Evolutionary conservation across 2,113 vertebrate species (phyloP), one percentile per base, ranked within the genome.

Genomic region (Elephantulus edwardii): DNA sequence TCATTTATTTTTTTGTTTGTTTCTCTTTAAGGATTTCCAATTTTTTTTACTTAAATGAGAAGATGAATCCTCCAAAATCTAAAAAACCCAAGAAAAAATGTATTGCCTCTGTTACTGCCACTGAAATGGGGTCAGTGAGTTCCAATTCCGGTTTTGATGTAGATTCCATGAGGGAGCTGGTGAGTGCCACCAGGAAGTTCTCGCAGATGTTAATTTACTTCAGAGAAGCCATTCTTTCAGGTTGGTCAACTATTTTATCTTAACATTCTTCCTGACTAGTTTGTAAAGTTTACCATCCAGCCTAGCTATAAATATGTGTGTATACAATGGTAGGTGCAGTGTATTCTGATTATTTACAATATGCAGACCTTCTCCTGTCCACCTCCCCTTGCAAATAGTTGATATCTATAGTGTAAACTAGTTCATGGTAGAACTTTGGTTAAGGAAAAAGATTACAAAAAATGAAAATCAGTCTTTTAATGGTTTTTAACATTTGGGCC

Each of bases 101-200:
- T 95, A 93, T 97, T 97, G 97, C 97, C 95, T 97, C 97, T 95
- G 98, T 98, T 75, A 98, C 95, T 93, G 96, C 97, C 66, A 98
- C 97, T 98, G 98, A 97, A 90, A 98, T 98, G 98, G 98, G 98
- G 84, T 97, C 98, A 90, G 97, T 98, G 95, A 98, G 97, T 33
- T 98, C 99, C 48, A 96, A 86, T 71, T 96, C 98, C 52, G 85
- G 96, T 91, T 98, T 98, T 35, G 99, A 99, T 94, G 98, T 98
- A 20, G 97, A 99, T 91, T 99, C 99, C 89, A 99, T 99, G 94
- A 98, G 98, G 98, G 98, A 99, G 95, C 97, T 99, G 96, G 98
- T 99, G 96, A 98, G 98, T 0, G 99, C 99, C 17, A 98, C 99
- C 95, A 98, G 99, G 91, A 99, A 97, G 95, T 99, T 99, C 97